Evolutionary conservation across 2,113 vertebrate genomes (phyloP).

Genomic region (Callipepla squamata): DNA sequence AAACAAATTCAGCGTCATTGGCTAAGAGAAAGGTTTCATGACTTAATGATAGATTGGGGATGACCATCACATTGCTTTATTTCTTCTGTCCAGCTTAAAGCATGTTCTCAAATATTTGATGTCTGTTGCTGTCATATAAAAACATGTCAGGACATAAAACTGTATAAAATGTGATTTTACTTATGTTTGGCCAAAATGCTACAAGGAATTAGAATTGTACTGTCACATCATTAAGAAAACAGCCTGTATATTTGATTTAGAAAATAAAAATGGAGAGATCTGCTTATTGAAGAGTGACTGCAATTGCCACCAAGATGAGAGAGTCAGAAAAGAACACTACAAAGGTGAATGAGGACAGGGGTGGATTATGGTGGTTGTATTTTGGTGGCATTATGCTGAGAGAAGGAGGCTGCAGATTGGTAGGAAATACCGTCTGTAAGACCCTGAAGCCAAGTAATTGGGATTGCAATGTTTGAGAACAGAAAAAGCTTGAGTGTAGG

Average conservation of each 20-base stretch:
- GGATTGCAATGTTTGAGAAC: not conserved
- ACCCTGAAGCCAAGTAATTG: not conserved
- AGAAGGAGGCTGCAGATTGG: not conserved
- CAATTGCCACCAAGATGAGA: not conserved
- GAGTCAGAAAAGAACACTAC: fast-evolving
- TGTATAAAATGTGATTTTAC: not conserved
- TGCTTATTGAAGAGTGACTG: not conserved
- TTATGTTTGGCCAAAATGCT: not conserved
- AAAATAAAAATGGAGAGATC: not conserved
- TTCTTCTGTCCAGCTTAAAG: not conserved
- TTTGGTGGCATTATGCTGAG: not conserved
- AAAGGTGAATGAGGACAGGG: not conserved
- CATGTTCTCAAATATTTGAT: not conserved
- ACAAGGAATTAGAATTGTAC: not conserved
- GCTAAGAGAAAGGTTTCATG: not conserved
- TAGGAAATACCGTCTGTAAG: not conserved
- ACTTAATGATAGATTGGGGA: not conserved
- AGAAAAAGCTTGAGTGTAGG: not conserved
- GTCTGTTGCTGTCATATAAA: not conserved
- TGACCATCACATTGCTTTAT: not conserved
- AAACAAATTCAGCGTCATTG: not conserved
- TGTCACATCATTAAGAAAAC: not conserved
- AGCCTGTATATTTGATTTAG: not conserved
- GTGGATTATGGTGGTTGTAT: not conserved
- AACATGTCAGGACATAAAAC: not conserved